Percentiles rank a stretch among this genome's conserved stretches.
These are phyloP conservation scores for Armadillidium nasatum DNA, from an alignment of 1,140 invertebrate species.

Conservation along the genomic window DNA sequence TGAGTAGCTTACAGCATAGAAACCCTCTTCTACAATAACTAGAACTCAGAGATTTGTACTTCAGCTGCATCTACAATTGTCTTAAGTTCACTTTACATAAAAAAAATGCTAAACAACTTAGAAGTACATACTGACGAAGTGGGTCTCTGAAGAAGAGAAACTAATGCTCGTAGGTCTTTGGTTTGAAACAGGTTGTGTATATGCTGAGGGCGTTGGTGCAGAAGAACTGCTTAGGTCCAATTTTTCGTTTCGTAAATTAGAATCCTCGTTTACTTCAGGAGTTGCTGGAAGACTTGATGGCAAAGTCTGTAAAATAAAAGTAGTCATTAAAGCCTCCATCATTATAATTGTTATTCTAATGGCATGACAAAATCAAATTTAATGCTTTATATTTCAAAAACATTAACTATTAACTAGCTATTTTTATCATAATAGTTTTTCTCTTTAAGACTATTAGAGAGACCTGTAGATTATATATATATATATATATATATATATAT, in stretches of 20 bases:
- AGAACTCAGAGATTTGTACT: no score
- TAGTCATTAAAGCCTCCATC: no score
- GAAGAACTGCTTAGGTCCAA: neutral
- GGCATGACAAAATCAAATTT: no score
- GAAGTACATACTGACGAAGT: neutral
- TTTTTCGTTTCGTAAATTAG: constrained; percentile 20
- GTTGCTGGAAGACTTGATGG: constrained; percentile 33
- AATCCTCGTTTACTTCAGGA: constrained; percentile 40
- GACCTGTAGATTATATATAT: neutral
- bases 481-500: neutral
- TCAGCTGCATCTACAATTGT: no score
- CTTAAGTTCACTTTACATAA: neutral
- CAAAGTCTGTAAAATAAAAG: neutral
- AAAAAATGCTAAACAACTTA: neutral
- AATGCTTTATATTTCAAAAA: no score
- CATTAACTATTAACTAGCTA: no score
- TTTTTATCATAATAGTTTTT: no score
- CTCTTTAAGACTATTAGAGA: neutral
- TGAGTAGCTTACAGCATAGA: no score
- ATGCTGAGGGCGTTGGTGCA: no score
- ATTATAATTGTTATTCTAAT: no score
- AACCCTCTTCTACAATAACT: no score
- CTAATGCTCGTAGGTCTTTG: neutral
- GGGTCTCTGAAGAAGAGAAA: neutral
- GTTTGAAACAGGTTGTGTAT: neutral